These are phyloP conservation scores for Chaetura pelagica DNA, from an alignment of 2,113 vertebrate species.

Conservation along the genomic window DNA sequence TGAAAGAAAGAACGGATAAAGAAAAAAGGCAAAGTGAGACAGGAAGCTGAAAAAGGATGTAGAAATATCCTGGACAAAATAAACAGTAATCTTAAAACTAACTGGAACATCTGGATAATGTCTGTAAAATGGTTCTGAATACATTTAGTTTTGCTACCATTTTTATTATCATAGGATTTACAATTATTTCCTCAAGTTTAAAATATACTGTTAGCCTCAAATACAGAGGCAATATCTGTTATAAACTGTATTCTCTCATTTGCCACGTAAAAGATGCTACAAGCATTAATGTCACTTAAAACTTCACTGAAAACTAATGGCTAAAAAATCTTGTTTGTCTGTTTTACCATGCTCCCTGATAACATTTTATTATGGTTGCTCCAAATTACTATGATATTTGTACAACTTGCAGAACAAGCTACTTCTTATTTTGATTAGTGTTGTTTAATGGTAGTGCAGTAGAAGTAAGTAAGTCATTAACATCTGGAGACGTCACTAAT, in stretches of 20 bases:
- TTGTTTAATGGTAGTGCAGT: neutral
- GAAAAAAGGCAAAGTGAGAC: neutral
- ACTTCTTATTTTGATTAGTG: neutral
- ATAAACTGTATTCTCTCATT: neutral
- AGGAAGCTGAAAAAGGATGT: constrained; percentile 1
- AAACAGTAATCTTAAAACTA: constrained; percentile 16
- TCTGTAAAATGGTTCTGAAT: neutral
- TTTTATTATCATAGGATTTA: neutral
- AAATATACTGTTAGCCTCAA: neutral
- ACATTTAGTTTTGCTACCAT: neutral
- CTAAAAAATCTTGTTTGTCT: neutral
- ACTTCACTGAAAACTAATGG: neutral
- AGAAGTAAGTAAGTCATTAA: constrained; percentile 1
- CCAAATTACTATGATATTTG: neutral
- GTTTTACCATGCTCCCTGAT: neutral
- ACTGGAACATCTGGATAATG: neutral
- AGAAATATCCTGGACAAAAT: neutral
- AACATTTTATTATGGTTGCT: neutral
- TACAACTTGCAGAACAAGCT: neutral
- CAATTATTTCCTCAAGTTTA: neutral
- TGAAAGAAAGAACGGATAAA: neutral
- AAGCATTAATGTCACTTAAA: neutral
- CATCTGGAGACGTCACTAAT: neutral
- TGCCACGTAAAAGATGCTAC: neutral
- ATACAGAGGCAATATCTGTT: neutral